Evolutionary conservation across 2,113 vertebrate species (phyloP), one percentile per base, ranked within the genome.

Genomic region (Barnardius zonarius): DNA sequence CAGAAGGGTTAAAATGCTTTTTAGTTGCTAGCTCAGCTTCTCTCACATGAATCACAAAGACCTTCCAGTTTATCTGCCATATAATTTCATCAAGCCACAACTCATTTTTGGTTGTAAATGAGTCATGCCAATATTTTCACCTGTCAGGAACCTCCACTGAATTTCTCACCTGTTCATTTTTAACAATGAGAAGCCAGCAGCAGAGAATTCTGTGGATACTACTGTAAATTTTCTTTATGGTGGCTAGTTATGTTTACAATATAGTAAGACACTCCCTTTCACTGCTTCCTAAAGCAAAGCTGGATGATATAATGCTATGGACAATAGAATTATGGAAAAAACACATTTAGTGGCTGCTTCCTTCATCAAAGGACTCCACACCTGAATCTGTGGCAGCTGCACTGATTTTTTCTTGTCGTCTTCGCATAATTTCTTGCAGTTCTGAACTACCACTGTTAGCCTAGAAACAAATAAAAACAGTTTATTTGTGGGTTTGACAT

Each of bases 301-400:
- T 91, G 59, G 55, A 75, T 96, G 92, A 93, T 95, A 85, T 75
- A 95, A 96, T 90, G 89, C 89, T 96, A 96, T 67, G 79, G 79
- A 67, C 49, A 84, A 68, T 10, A n/a, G 68, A 69, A 72, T 61
- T 82, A 84, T 79, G 66, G 83, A 93, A 88, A 94, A 39, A 83
- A 94, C 46, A 91, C 79, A 43, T 93, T 98, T 98, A 99, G 98
- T 99, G 99, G 93, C 97, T 96, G 97, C 98, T 98, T 95, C 98
- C 98, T 98, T 99, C 99, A 25, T 99, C 99, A 80, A 99, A 99
- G 73, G 99, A 99, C 95, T 99, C 99, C 96, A 99, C 99, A 78
- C 99, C 99, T 4, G 99, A 99, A 81, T 99, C 99, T 14, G 98
- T 98, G 87, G 98, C 98, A n/a, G 96, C 97, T n/a, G 98, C 98